These are phyloP conservation scores for Lypha dubia DNA, from an alignment of 2,888 invertebrate species.

Conservation along the genomic window DNA sequence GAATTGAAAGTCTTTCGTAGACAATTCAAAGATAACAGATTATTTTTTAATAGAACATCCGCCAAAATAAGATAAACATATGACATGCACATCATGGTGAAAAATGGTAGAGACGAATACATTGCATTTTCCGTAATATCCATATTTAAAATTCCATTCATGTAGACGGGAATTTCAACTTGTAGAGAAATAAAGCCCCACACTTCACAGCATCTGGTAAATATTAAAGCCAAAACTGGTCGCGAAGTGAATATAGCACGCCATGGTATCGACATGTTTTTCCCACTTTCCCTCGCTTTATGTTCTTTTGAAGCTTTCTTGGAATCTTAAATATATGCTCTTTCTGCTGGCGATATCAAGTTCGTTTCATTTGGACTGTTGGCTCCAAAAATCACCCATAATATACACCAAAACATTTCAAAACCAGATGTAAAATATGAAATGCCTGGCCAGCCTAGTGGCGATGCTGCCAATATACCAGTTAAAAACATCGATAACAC, in stretches of 20 bases:
- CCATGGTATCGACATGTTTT: conserved; percentile 85
- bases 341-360: conserved; percentile 85
- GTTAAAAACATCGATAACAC: conserved; percentile 87
- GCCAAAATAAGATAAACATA: conserved; percentile 83
- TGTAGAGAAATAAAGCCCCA: conserved; percentile 90
- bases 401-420: conserved; percentile 84
- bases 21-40: conserved; percentile 80
- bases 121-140: conserved; percentile 85
- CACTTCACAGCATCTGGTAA: conserved; percentile 87
- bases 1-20: conserved; percentile 79
- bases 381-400: conserved; percentile 85
- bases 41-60: conserved; percentile 82
- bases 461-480: conserved; percentile 86
- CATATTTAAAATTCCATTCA: conserved; percentile 86
- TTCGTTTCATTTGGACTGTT: conserved; percentile 85
- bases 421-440: conserved; percentile 86
- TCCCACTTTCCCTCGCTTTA: conserved; percentile 45
- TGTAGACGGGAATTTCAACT: conserved; percentile 88
- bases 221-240: conserved; percentile 85
- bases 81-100: conserved; percentile 84
- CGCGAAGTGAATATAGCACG: conserved; percentile 86
- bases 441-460: conserved; percentile 87
- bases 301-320: conserved; percentile 72
- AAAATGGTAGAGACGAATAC: conserved; percentile 85
- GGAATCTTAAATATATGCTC: conserved; percentile 85